Conservation (phyloP, 2,797 vertebrate species). For the Sardinella longiceps region DNA sequence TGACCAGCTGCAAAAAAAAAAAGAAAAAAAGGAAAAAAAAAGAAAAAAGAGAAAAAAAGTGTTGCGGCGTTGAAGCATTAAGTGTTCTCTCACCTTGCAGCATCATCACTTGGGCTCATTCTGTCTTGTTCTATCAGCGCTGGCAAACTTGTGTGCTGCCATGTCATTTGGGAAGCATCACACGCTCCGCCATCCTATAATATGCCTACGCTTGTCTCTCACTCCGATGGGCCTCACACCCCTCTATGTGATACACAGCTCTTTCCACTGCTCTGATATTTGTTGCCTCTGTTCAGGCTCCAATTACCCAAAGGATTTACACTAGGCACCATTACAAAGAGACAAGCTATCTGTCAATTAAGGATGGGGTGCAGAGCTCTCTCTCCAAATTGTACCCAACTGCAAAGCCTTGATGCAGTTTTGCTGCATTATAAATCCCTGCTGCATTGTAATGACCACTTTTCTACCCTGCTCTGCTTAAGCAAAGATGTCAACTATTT, state of each 20-base stretch:
- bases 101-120: constrained; percentile 40
- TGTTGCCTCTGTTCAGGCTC: background rate
- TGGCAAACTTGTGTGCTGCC: constrained; percentile 11
- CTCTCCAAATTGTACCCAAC: constrained; percentile 4
- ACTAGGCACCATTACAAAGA: background rate
- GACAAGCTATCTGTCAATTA: background rate
- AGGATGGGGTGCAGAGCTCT: background rate
- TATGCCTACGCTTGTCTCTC: background rate
- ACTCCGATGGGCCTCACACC: background rate
- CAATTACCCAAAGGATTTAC: background rate
- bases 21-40: constrained; percentile 26
- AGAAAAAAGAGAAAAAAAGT: constrained; percentile 33
- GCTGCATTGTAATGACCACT: constrained; percentile 11
- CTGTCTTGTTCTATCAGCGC: constrained; percentile 17
- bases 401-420: constrained; percentile 4
- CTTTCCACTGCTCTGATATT: background rate
- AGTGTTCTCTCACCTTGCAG: constrained; percentile 49
- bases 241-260: background rate
- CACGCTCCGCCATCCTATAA: background rate
- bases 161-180: background rate
- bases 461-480: background rate
- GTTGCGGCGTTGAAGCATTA: constrained; percentile 47
- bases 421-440: constrained; percentile 23
- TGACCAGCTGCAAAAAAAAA: constrained; percentile 46
- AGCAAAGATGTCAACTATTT: constrained; percentile 13